These are phyloP conservation scores for Sebastes reedi DNA, from an alignment of 2,797 vertebrate genomes.

Conservation along the genomic window DNA sequence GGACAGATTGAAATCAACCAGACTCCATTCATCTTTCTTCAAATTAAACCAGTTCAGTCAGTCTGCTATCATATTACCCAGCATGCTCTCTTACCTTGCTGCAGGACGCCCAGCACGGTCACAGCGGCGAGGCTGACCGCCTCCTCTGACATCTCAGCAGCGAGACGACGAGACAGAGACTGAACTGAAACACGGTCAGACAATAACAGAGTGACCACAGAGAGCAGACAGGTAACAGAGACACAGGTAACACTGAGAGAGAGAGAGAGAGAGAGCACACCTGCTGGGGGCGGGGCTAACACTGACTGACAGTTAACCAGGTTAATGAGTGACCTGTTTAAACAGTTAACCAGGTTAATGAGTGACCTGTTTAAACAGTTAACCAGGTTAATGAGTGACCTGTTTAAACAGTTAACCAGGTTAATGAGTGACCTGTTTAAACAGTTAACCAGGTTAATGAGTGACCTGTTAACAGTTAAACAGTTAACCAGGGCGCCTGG, in stretches of 20 bases:
- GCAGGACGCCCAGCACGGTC: constrained; percentile 86
- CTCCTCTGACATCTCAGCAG: constrained; percentile 79
- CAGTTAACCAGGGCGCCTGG: no score
- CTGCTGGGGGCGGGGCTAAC: background rate
- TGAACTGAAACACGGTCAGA: background rate
- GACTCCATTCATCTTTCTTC: background rate
- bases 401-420: no score
- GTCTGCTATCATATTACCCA: background rate
- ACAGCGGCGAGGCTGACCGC: constrained; percentile 83
- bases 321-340: background rate
- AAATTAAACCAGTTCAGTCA: background rate
- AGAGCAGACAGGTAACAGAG: background rate
- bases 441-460: no score
- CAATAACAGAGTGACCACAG: background rate
- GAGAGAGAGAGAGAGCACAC: background rate
- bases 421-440: no score
- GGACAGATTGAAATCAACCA: background rate
- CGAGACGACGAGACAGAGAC: background rate
- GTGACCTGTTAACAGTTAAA: no score
- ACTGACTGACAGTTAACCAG: background rate
- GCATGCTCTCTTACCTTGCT: constrained; percentile 86
- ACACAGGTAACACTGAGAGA: background rate
- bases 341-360: no score
- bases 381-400: no score
- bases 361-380: no score